Base-by-base conservation (phyloP, 2,888 invertebrate genomes). In the Euproctis similis region DNA sequence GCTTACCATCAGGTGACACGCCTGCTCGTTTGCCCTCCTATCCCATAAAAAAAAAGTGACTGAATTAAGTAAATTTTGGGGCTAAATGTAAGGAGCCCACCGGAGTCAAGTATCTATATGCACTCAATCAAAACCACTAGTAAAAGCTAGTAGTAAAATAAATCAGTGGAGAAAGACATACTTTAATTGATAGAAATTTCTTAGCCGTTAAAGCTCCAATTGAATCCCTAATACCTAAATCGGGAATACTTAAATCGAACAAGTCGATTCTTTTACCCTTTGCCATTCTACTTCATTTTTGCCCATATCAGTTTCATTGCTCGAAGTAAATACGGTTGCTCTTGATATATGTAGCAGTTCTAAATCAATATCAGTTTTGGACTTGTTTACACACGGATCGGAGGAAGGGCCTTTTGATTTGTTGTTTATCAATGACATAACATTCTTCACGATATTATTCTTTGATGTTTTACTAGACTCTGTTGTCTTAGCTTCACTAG, bases 271-370 rank as follows among this genome's bases (percentile, higher is more conserved):
- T 34, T 59, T 64, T 2, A 40, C 35, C 25, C 39, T 44, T 22
- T 53, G 56, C 2, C 47, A 31, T 13, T 44, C 53, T 20, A 53
- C 62, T 1, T 56, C 42, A n/a, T n/a, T n/a, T n/a, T n/a, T 12
- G 51, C 59, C 3, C 4, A 11, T 10, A 3, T 62, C 65, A 0
- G 64, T 64, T 1, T 54, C 67, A 8, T 68, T 56, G 9, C 63
- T 67, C 0, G 81, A 76, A 0, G 72, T 21, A 10, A 21, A 68
- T 28, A 58, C 62, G 2, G 78, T 69, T 0, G 58, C 68, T 5
- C 49, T 53, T 0, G 81, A 80, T 53, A 80, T 62, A 24, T 81
- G 77, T 1, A 80, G 30, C 1, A 81, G 27, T 36, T 78, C 60
- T n/a, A 78, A 31, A 30, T 75, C 59, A 2, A 59, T 4, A 16